Evolutionary conservation across 2,888 invertebrate genomes (phyloP), one percentile per base, ranked within the genome.

Genomic region (Ochlodes sylvanus): DNA sequence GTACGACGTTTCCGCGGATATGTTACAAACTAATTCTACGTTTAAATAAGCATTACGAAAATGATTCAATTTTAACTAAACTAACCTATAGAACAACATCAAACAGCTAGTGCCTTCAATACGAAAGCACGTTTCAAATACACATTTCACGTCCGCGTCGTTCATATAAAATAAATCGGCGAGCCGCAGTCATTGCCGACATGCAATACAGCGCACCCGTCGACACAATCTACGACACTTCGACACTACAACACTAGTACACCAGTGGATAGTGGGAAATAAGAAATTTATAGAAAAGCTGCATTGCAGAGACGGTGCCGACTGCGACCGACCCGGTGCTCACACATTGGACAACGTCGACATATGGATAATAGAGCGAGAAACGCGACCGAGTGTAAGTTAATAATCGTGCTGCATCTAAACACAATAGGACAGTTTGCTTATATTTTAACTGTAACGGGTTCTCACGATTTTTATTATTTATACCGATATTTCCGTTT

Each of bases 221-320:
- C 21, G 19, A 14, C 52, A 52, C 10, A 38, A 17, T 7, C 38
- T 15, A 14, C n/a, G 32, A 50, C 38, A 27, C 27, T 4, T 27
- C 27, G 27, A 27, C 27, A 27, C 27, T 27, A 27, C 27, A 5
- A 27, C 27, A 27, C 27, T 2, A 27, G 27, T 27, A 19, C 42
- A 15, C 32, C 17, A 27, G n/a, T 4, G 47, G 56, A 47, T 34
- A 57, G 21, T 56, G 56, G 9, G 32, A 57, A 65, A 58, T 65
- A 50, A 57, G 65, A 65, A 65, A 58, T 58, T 57, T 65, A 65
- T 65, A 65, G 65, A 65, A 58, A 58, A 50, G 65, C 57, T 65
- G 65, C 65, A 58, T 65, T 65, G 65, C 65, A 7, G 65, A 41
- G 50, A 52, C 50, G 9, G 38, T 12, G 12, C 2, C 2, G 38